Conservation (phyloP, 2,797 vertebrate species). For the Acrossocheilus fasciatus region DNA sequence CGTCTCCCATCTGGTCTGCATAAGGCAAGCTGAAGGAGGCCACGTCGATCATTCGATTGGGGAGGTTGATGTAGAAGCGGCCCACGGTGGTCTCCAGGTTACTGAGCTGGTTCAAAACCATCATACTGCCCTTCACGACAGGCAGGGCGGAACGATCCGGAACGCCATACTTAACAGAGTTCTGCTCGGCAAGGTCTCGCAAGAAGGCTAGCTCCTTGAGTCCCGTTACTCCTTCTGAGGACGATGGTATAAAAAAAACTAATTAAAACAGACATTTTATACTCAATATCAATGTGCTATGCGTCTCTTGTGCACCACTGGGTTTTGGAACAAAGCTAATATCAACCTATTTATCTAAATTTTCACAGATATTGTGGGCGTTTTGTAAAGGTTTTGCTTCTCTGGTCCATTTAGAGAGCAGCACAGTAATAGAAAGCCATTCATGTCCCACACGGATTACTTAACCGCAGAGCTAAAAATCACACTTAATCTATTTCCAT, state of each 20-base stretch:
- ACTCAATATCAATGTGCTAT: neutral
- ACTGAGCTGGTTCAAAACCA: constrained; percentile 98
- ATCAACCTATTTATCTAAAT: neutral
- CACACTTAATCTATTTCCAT: constrained; percentile 28
- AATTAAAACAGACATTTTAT: neutral
- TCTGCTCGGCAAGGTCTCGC: constrained; percentile 95
- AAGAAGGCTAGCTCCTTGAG: constrained; percentile 97
- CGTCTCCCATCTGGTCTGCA: constrained; percentile 95
- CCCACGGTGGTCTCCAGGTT: constrained; percentile 97
- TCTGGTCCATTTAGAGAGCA: neutral
- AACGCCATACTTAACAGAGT: constrained; percentile 90
- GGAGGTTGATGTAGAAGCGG: constrained; percentile 97
- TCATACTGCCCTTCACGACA: constrained; percentile 96
- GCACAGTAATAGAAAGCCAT: constrained; percentile 2
- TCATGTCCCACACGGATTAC: constrained; percentile 26
- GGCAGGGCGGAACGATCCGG: constrained; percentile 77
- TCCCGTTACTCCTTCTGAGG: constrained; percentile 92
- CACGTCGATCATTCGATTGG: constrained; percentile 97
- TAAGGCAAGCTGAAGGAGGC: constrained; percentile 95
- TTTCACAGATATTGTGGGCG: neutral
- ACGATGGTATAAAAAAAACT: neutral
- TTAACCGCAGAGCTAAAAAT: constrained; percentile 11
- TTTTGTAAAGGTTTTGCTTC: constrained; percentile 10
- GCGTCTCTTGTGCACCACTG: neutral
- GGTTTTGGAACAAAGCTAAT: neutral